Conservation (phyloP, 2,113 vertebrate species). For the Sprattus sprattus region DNA sequence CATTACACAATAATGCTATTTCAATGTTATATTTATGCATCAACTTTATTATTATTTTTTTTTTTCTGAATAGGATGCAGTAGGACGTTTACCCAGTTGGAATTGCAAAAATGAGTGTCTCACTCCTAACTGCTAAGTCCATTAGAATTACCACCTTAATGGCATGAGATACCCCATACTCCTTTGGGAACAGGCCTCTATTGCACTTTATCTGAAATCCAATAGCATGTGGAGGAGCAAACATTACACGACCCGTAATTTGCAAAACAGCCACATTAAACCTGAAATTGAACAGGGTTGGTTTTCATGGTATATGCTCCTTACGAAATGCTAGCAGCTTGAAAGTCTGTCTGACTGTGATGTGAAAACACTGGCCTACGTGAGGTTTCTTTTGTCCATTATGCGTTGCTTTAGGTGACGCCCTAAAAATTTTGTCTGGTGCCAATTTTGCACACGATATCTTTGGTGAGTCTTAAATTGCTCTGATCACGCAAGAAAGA, state of each 20-base stretch:
- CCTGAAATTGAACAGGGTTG: background rate
- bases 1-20: background rate
- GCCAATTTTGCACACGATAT: background rate
- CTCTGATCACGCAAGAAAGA: background rate
- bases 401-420: background rate
- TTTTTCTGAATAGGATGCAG: background rate
- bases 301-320: background rate
- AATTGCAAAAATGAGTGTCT: background rate
- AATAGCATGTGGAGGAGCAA: background rate
- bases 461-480: background rate
- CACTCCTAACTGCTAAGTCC: background rate
- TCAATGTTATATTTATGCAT: background rate
- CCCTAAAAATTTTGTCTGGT: background rate
- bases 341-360: background rate
- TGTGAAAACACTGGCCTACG: background rate
- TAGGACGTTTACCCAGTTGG: background rate
- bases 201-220: background rate
- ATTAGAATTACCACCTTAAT: background rate
- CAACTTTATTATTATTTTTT: background rate
- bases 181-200: background rate
- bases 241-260: constrained; percentile 12
- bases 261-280: constrained; percentile 12
- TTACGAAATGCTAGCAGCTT: background rate
- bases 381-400: constrained; percentile 4
- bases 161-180: background rate